phyloP scores from a whole-genome alignment of 1,140 invertebrate species.

The Musca vetustissima region DNA sequence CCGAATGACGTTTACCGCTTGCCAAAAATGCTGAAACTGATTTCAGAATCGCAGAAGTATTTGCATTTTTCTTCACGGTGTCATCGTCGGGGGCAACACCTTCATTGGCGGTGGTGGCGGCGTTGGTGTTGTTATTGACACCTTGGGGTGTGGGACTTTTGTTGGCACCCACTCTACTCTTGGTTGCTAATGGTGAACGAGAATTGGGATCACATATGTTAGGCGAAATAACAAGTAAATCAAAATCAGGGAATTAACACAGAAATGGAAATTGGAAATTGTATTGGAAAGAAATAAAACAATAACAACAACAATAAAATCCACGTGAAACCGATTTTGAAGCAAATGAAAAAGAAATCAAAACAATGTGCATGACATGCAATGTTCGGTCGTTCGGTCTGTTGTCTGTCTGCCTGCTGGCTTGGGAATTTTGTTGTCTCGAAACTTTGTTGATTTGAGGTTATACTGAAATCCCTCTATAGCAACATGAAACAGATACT shows the following conservation, averaged over 20 bases:
- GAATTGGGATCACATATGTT: background rate
- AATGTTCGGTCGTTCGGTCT: no score
- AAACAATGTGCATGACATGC: no score
- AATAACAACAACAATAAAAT: no score
- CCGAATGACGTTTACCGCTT: constrained; percentile 58
- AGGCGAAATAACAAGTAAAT: background rate
- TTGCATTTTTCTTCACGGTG: constrained; percentile 20
- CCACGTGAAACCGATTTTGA: no score
- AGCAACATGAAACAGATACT: no score
- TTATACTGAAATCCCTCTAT: no score
- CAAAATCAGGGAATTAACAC: constrained; percentile 1
- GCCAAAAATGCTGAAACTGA: constrained; percentile 67
- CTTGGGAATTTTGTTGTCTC: no score
- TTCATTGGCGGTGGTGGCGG: constrained; percentile 12
- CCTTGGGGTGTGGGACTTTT: background rate
- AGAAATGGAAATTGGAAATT: background rate
- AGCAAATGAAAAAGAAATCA: no score
- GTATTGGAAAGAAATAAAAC: no score
- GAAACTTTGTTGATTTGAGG: no score
- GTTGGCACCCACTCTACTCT: constrained; percentile 26
- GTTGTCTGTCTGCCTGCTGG: no score
- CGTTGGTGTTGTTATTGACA: background rate
- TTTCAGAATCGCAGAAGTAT: constrained; percentile 60
- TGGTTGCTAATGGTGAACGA: constrained; percentile 23
- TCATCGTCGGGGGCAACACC: constrained; percentile 7